A percentile compares a stretch with the other conserved stretches of the same genome.
Evolutionary conservation across 2,888 invertebrate genomes (phyloP).

Genomic region (Andricus curvator): DNA sequence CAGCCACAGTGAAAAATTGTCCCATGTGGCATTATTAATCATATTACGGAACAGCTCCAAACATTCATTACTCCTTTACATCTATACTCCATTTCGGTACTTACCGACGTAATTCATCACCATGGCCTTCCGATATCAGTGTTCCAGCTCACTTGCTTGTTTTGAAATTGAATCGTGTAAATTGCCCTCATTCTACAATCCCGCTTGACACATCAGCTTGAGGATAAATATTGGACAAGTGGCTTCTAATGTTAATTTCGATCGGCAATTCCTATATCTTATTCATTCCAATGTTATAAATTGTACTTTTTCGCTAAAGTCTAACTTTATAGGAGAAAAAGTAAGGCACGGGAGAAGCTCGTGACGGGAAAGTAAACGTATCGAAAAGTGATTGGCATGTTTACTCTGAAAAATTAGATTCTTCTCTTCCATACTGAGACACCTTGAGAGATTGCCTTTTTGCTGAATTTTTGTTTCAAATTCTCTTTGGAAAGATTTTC

Average conservation of each 20-base stretch:
- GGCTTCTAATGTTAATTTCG: neutral
- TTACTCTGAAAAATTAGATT: constrained; percentile 36
- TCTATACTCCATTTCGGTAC: constrained; percentile 21
- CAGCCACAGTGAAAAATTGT: constrained; percentile 33
- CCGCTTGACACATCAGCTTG: neutral
- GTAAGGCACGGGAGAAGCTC: neutral
- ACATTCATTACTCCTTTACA: constrained; percentile 20
- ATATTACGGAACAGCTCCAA: constrained; percentile 8
- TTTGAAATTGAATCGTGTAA: neutral
- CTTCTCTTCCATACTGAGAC: constrained; percentile 8
- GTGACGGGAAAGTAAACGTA: constrained; percentile 5
- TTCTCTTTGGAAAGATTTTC: constrained; percentile 2
- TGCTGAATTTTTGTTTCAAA: constrained; percentile 9
- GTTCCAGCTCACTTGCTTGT: neutral
- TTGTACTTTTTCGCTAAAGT: neutral
- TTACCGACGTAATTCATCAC: constrained; percentile 21
- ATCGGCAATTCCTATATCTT: neutral
- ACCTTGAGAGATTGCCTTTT: constrained; percentile 34
- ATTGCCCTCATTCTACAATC: neutral
- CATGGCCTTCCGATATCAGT: neutral
- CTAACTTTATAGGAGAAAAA: neutral
- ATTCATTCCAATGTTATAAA: neutral
- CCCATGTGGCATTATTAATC: constrained; percentile 32
- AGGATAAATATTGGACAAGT: neutral
- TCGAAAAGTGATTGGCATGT: constrained; percentile 36